Conservation (phyloP, 2,797 vertebrate species). For the Synanceia verrucosa region DNA sequence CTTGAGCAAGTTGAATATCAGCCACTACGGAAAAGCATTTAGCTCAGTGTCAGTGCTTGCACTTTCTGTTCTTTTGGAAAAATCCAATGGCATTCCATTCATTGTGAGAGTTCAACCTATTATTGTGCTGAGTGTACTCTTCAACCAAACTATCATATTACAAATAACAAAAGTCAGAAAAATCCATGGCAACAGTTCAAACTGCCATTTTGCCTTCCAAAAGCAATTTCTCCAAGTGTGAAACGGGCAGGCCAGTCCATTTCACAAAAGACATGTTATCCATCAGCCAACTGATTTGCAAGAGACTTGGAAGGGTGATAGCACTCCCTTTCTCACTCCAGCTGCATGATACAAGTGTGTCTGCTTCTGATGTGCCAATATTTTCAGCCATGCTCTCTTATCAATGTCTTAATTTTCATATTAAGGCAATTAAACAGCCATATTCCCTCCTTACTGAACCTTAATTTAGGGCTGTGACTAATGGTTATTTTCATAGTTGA, state of each 20-base stretch:
- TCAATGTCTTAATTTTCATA: constrained; percentile 54
- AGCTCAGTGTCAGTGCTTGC: constrained; percentile 6
- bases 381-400: constrained; percentile 41
- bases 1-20: constrained; percentile 17
- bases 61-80: constrained; percentile 4
- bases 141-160: constrained; percentile 49
- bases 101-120: constrained; percentile 50
- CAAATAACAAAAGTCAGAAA: constrained; percentile 48
- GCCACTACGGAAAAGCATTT: constrained; percentile 24
- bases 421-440: constrained; percentile 35
- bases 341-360: constrained; percentile 45
- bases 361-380: constrained; percentile 43
- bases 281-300: constrained; percentile 70
- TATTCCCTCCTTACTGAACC: too few relatives aligned
- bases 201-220: constrained; percentile 60
- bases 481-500: too few relatives aligned
- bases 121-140: constrained; percentile 41
- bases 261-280: constrained; percentile 66
- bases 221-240: constrained; percentile 66
- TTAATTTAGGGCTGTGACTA: too few relatives aligned
- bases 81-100: constrained; percentile 27
- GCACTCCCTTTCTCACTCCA: constrained; percentile 37
- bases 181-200: constrained; percentile 37
- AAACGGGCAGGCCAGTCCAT: constrained; percentile 53
- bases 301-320: constrained; percentile 52